Evolutionary conservation across 2,888 invertebrate species (phyloP).

Genomic region (Pecten maximus): DNA sequence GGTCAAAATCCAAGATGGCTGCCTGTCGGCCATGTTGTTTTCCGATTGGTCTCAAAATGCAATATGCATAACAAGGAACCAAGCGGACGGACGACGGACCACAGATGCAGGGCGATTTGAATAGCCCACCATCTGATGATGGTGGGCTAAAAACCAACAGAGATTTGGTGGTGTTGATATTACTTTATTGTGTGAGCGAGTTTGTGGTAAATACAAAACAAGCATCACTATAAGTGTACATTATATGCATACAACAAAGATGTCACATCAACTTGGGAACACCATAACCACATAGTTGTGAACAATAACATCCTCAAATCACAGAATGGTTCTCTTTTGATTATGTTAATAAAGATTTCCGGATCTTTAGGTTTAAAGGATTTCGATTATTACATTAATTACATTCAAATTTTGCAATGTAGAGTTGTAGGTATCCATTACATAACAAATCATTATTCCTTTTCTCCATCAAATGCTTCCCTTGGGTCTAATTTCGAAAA

Average conservation of each 20-base stretch:
- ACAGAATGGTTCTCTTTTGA: not conserved
- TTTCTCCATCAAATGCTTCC: not conserved
- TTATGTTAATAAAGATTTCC: not conserved
- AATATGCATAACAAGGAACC: too few species aligned
- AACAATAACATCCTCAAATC: not conserved
- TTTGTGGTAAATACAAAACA: conserved; percentile 13
- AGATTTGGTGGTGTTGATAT: not conserved
- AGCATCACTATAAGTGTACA: not conserved
- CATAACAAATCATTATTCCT: not conserved
- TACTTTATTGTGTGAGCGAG: conserved; percentile 21
- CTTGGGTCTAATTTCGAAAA: not conserved
- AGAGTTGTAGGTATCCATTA: not conserved
- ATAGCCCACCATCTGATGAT: too few species aligned
- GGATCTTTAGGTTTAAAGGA: not conserved
- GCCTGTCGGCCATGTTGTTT: too few species aligned
- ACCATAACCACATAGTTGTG: not conserved
- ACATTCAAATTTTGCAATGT: not conserved
- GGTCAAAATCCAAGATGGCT: too few species aligned
- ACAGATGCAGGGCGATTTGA: too few species aligned
- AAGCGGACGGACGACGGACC: too few species aligned
- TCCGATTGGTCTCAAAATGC: too few species aligned
- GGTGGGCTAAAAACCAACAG: too few species aligned
- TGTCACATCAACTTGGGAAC: not conserved
- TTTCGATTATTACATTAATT: not conserved
- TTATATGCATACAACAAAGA: not conserved